A percentile compares a stretch with the other conserved stretches of the same genome.
phyloP scores from a whole-genome alignment of 2,113 vertebrate genomes.

The Platysteira castanea region DNA sequence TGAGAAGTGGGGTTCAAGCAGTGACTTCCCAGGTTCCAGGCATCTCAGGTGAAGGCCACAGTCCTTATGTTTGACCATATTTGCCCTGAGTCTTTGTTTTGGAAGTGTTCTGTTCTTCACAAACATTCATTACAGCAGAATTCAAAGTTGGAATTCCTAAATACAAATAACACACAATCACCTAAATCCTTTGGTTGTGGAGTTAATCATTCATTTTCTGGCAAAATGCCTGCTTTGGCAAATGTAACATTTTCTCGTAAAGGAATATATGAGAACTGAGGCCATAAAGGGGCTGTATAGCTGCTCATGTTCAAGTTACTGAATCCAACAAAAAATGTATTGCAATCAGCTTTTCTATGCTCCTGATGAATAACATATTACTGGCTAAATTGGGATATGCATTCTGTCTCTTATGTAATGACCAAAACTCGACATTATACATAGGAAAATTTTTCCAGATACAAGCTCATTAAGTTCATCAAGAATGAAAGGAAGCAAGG shows the following conservation, averaged over 20 bases:
- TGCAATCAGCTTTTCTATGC: background rate
- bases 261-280: background rate
- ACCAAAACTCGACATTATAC: background rate
- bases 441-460: background rate
- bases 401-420: background rate
- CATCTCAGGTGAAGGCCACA: background rate
- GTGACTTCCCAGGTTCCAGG: background rate
- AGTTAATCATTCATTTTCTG: background rate
- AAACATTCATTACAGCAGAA: background rate
- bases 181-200: background rate
- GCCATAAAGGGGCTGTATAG: background rate
- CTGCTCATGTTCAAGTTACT: background rate
- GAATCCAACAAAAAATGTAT: background rate
- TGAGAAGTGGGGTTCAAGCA: background rate
- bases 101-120: background rate
- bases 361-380: background rate
- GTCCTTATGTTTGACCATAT: background rate
- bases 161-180: background rate
- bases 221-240: background rate
- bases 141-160: background rate
- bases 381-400: background rate
- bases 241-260: background rate
- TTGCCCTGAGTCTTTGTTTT: background rate
- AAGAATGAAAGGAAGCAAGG: background rate
- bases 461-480: background rate